Evolutionary conservation across 2,113 vertebrate genomes (phyloP).

Genomic region (Python bivittatus): DNA sequence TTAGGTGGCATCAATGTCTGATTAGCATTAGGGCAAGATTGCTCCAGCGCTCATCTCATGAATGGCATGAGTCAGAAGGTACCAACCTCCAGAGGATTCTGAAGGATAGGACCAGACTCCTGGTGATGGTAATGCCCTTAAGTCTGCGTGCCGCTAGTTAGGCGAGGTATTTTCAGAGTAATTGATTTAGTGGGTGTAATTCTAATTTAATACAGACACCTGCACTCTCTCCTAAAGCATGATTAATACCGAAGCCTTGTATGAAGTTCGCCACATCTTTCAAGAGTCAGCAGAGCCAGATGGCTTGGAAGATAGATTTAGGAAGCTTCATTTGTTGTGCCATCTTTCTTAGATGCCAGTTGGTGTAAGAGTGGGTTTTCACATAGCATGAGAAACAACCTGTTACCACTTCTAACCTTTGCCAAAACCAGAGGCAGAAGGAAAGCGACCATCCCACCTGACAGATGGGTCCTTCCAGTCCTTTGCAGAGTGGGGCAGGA

Average conservation of each 20-base stretch:
- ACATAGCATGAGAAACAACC: too few relatives aligned
- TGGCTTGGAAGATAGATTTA: neutral
- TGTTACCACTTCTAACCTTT: neutral
- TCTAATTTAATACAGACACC: slow-evolving; percentile 36
- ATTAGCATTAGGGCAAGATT: neutral
- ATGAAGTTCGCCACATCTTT: too few relatives aligned
- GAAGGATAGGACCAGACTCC: slow-evolving; percentile 22
- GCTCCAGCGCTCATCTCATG: slow-evolving; percentile 11
- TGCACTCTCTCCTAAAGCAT: neutral
- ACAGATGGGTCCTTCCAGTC: neutral
- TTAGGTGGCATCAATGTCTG: slow-evolving; percentile 22
- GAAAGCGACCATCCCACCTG: neutral
- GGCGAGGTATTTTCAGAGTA: slow-evolving; percentile 54
- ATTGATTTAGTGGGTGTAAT: slow-evolving; percentile 65
- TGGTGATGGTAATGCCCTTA: slow-evolving; percentile 47
- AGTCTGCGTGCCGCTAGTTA: slow-evolving; percentile 58
- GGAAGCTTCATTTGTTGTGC: neutral
- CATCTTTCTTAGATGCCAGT: neutral
- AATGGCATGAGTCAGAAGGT: neutral
- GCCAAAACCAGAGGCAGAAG: neutral
- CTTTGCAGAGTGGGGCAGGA: neutral
- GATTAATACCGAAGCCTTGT: neutral
- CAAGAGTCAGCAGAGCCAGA: neutral
- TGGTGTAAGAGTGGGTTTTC: neutral
- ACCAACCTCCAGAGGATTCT: rapidly evolving